Evolutionary conservation across 1,140 invertebrate genomes (phyloP).

Genomic region (Zaprionus africanus): DNA sequence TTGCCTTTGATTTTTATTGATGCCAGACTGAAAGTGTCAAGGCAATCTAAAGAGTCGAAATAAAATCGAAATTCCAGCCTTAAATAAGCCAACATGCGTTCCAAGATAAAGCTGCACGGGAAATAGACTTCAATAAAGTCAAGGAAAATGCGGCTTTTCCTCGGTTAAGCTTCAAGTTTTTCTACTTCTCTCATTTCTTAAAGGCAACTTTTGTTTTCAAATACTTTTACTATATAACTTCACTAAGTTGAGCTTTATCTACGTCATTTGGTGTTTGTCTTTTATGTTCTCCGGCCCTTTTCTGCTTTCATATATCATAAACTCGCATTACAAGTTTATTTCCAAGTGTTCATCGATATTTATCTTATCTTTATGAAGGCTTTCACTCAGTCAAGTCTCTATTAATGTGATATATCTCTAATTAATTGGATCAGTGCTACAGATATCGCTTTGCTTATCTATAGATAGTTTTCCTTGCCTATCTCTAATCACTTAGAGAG

Average conservation of each 20-base stretch:
- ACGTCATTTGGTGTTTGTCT: neutral
- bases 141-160: neutral
- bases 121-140: conserved; percentile 3
- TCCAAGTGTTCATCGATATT: neutral
- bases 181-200: neutral
- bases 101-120: neutral
- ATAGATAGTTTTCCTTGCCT: neutral
- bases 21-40: conserved; percentile 32
- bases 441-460: neutral
- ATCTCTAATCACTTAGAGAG: neutral
- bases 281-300: neutral
- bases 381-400: neutral
- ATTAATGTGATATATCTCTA: neutral
- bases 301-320: neutral
- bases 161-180: conserved; percentile 2
- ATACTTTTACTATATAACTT: neutral
- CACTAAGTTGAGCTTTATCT: neutral
- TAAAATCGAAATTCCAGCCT: conserved; percentile 20
- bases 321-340: neutral
- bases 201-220: neutral
- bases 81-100: conserved; percentile 19
- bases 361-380: neutral
- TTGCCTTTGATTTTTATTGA: conserved; percentile 46
- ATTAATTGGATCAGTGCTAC: neutral
- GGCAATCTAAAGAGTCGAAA: conserved; percentile 18